phyloP scores from a whole-genome alignment of 1,140 invertebrate species.

The Drosophila mauritiana region DNA sequence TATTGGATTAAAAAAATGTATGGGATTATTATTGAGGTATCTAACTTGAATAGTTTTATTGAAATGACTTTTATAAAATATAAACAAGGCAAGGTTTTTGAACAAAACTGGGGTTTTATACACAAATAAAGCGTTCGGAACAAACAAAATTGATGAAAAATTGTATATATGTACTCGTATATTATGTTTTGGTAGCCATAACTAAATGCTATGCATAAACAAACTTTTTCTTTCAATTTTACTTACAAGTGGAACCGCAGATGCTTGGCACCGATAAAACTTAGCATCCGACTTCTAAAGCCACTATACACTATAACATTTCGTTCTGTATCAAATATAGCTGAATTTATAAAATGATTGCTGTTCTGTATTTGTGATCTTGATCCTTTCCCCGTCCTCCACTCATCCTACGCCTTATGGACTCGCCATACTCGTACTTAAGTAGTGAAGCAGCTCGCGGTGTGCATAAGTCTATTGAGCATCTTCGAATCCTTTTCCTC shows the following conservation, averaged over 20 bases:
- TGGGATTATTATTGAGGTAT: conserved; percentile 49
- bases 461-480: conserved; percentile 62
- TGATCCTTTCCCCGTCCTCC: conserved; percentile 4
- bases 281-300: conserved; percentile 80
- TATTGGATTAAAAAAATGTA: conserved; percentile 35
- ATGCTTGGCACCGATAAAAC: conserved; percentile 77
- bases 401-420: conserved; percentile 11
- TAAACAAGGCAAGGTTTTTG: conserved; percentile 66
- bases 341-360: conserved; percentile 71
- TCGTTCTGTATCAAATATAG: conserved; percentile 76
- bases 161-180: conserved; percentile 29
- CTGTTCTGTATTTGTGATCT: conserved; percentile 35
- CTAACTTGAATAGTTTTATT: conserved; percentile 71
- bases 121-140: conserved; percentile 44
- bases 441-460: conserved; percentile 50
- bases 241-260: conserved; percentile 62
- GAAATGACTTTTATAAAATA: conserved; percentile 64
- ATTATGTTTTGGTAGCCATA: conserved; percentile 56
- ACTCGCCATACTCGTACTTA: conserved; percentile 50
- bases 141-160: conserved; percentile 48
- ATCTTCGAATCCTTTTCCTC: conserved; percentile 33
- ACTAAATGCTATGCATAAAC: conserved; percentile 74
- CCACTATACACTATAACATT: conserved; percentile 65
- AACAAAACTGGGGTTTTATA: conserved; percentile 60
- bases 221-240: conserved; percentile 48